These are phyloP conservation scores for Prunella strophiata DNA, from an alignment of 2,797 vertebrate genomes.

Conservation along the genomic window DNA sequence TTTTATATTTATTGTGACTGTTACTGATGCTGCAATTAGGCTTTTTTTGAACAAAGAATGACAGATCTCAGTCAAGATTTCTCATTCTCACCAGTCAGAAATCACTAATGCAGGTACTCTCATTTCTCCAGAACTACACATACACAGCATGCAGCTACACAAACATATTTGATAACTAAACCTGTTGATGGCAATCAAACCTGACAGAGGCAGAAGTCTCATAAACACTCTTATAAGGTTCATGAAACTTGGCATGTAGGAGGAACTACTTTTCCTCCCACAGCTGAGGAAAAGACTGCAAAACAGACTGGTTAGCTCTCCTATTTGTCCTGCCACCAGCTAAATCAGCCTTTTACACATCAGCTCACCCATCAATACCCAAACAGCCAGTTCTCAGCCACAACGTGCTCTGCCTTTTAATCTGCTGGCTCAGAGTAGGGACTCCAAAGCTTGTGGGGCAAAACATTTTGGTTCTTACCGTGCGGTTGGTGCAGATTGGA, in stretches of 20 bases:
- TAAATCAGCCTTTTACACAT: neutral
- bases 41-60: neutral
- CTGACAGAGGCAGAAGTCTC: neutral
- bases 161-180: neutral
- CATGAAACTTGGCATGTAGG: neutral
- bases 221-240: neutral
- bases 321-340: neutral
- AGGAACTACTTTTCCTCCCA: neutral
- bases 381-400: neutral
- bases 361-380: neutral
- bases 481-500: conserved; percentile 95
- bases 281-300: neutral
- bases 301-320: neutral
- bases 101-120: neutral
- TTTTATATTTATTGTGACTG: neutral
- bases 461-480: conserved; percentile 77
- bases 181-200: neutral
- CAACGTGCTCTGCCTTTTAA: neutral
- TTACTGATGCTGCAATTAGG: neutral
- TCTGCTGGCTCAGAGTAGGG: neutral
- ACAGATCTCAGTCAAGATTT: neutral
- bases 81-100: neutral
- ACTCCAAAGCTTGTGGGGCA: fast-evolving
- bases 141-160: neutral
- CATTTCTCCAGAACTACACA: neutral